phyloP scores from a whole-genome alignment of 1,140 invertebrate species.

The Lepidurus packardi region DNA sequence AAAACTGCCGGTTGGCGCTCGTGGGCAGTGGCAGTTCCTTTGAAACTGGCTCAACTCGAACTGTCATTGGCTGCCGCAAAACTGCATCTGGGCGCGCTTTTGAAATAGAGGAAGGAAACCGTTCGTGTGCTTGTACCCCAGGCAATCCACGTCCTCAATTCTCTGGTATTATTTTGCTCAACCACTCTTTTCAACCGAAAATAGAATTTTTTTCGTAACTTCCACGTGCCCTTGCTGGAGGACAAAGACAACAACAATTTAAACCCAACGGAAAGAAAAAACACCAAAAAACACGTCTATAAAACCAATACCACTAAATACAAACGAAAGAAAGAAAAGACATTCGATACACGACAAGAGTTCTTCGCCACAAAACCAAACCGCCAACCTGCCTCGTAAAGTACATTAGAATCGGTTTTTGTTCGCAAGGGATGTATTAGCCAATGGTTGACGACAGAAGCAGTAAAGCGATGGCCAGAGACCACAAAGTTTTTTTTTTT shows the following conservation, averaged over 20 bases:
- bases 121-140: not conserved
- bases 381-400: too few species aligned
- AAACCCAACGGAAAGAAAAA: not conserved
- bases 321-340: not conserved
- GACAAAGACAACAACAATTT: not conserved
- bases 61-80: not conserved
- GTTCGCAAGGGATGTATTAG: constrained; percentile 21
- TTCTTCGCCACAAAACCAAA: too few species aligned
- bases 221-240: not conserved
- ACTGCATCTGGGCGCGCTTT: not conserved
- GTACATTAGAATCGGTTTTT: not conserved
- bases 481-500: constrained; percentile 3
- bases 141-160: not conserved
- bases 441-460: not conserved
- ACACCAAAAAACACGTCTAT: not conserved
- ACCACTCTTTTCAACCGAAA: not conserved
- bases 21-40: not conserved
- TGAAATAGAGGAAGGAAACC: not conserved
- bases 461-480: constrained; percentile 8
- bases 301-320: not conserved
- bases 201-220: not conserved
- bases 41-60: not conserved
- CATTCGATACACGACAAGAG: not conserved
- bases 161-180: not conserved
- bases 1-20: constrained; percentile 14